phyloP scores from a whole-genome alignment of 2,888 invertebrate species.

The Phalera bucephala region DNA sequence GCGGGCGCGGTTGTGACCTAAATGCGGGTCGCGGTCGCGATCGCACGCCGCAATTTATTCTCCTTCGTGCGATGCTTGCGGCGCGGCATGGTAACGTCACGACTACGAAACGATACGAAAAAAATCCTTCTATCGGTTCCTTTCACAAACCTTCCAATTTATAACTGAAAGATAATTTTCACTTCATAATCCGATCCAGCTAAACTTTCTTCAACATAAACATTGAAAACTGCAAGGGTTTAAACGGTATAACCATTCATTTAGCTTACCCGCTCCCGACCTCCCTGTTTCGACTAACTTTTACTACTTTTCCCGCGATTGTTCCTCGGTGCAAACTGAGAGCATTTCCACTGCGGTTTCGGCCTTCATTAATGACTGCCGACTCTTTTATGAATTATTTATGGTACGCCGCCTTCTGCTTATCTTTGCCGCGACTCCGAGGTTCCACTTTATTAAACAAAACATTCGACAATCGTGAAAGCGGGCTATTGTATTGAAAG shows the following conservation, averaged over 20 bases:
- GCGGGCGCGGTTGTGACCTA: conserved; percentile 41
- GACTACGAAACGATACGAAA: not conserved
- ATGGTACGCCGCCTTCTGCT: conserved; percentile 61
- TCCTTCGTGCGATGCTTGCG: conserved; percentile 54
- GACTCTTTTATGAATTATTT: conserved; percentile 79
- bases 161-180: not conserved
- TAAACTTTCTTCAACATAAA: conserved; percentile 4
- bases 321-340: conserved; percentile 35
- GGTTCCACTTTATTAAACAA: conserved; percentile 74
- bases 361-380: conserved; percentile 64
- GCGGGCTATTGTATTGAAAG: conserved; percentile 70
- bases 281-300: conserved; percentile 34
- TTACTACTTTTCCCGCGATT: conserved; percentile 44
- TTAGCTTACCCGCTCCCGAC: conserved; percentile 28
- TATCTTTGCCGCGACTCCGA: conserved; percentile 57
- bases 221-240: conserved; percentile 13
- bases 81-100: conserved; percentile 9
- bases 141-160: too few species aligned
- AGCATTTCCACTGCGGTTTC: conserved; percentile 57
- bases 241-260: conserved; percentile 20
- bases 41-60: conserved; percentile 65
- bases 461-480: conserved; percentile 60
- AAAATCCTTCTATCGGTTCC: too few species aligned
- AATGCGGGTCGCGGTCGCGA: conserved; percentile 44
- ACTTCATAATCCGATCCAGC: not conserved